Evolutionary conservation across 2,888 invertebrate species (phyloP), one percentile per base, ranked within the genome.

Genomic region (Eudasyphora cyanicolor): DNA sequence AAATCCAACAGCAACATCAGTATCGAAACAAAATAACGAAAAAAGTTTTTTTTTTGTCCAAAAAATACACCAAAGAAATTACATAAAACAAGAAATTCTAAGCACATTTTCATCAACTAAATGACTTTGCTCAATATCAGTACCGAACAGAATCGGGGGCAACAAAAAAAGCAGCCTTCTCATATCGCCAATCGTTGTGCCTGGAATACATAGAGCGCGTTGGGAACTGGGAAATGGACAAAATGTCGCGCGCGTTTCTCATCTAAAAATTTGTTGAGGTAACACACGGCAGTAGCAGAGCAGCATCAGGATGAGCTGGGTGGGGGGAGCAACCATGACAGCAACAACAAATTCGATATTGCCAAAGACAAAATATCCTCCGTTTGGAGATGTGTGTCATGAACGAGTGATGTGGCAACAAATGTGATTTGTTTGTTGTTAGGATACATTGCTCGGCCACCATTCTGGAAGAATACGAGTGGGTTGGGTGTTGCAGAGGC

Each of bases 21-120:
- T 21, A 38, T 10, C 64, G 19, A n/a, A 1, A 17, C 29, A 17
- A 3, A 29, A 62, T 32, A 64, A 62, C 32, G 8, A 62, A 4
- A 62, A 70, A 57, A 73, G 42, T n/a, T n/a, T n/a, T n/a, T n/a
- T n/a, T n/a, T n/a, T n/a, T n/a, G n/a, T n/a, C n/a, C 62, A 78
- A 79, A 71, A 38, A 82, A 76, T 64, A 35, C 74, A 38, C 6
- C 35, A 71, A 71, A 35, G 32, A 54, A 71, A 71, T 54, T 54
- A 14, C n/a, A 54, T 51, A 51, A 80, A 84, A 81, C 71, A 80
- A 67, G 64, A 75, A 67, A 79, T 82, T 82, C 82, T 64, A 80
- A 82, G 85, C 82, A 82, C 80, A 80, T 82, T 81, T 85, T 79
- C 83, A 85, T 82, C 83, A 85, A 83, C 82, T 85, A 85, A 85